phyloP scores from a whole-genome alignment of 2,797 vertebrate species.

The Megalops cyprinoides region DNA sequence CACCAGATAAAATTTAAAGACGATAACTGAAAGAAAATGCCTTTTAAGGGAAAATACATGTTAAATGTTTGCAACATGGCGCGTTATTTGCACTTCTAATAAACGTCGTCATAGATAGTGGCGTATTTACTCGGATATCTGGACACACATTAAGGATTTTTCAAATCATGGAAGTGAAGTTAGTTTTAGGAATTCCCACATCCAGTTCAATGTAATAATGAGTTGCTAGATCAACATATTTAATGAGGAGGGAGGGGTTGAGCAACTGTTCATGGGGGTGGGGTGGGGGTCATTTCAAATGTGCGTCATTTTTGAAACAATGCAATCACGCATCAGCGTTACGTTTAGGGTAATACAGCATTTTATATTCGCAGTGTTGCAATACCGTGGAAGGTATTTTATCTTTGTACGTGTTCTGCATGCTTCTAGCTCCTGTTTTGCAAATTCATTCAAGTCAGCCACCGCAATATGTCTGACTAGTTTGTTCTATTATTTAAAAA shows the following conservation, averaged over 20 bases:
- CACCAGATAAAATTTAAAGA: neutral
- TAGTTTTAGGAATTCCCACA: neutral
- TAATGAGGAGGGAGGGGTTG: slow-evolving; percentile 22
- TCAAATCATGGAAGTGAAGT: neutral
- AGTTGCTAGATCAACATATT: slow-evolving; percentile 19
- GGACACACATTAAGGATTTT: neutral
- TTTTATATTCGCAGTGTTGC: too few species aligned
- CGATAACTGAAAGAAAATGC: neutral
- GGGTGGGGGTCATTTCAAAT: neutral
- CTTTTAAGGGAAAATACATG: neutral
- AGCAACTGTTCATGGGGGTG: neutral
- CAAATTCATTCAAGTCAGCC: too few species aligned
- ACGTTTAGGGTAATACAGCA: neutral
- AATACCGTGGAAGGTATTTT: too few species aligned
- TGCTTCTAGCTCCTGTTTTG: too few species aligned
- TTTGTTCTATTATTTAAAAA: neutral
- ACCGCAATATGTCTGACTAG: neutral
- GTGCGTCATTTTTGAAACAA: neutral
- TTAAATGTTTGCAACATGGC: neutral
- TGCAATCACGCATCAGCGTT: neutral
- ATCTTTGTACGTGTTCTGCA: neutral
- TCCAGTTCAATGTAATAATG: neutral
- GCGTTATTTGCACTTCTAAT: neutral
- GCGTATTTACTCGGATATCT: neutral
- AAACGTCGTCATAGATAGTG: neutral